A percentile compares a stretch with the other conserved stretches of the same genome.
These are phyloP conservation scores for Synodontis membranacea DNA, from an alignment of 2,113 vertebrate genomes.

Conservation along the genomic window DNA sequence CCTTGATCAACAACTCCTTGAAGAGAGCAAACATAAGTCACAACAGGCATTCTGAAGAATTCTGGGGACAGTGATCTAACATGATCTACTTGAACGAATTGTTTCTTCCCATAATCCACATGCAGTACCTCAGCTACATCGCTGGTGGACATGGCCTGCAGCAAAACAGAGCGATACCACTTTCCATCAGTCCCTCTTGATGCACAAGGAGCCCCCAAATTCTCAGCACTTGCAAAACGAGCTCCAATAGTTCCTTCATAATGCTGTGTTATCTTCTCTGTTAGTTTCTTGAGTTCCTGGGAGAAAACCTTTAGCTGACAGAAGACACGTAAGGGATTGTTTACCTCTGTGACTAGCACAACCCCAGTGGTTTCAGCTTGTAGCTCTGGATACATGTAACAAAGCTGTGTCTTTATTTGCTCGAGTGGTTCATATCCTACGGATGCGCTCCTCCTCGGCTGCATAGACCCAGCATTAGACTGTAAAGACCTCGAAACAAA, in stretches of 20 bases:
- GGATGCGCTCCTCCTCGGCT: conserved; percentile 25
- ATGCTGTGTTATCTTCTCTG: conserved; percentile 73
- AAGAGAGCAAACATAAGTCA: conserved; percentile 86
- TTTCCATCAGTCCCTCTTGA: conserved; percentile 79
- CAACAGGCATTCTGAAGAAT: conserved; percentile 87
- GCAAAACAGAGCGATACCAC: conserved; percentile 88
- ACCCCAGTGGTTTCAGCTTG: conserved; percentile 78
- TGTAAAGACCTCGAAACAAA: conserved; percentile 63
- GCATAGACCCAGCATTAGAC: conserved; percentile 36
- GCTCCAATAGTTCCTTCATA: conserved; percentile 62
- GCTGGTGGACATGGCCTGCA: conserved; percentile 71
- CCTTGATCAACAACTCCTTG: conserved; percentile 80
- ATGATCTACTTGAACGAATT: conserved; percentile 74
- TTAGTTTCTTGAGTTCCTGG: conserved; percentile 80
- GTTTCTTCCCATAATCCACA: conserved; percentile 86
- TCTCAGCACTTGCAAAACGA: conserved; percentile 62
- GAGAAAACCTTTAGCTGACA: conserved; percentile 88
- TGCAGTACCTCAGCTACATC: conserved; percentile 80
- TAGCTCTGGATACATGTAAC: conserved; percentile 84
- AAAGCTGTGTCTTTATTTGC: conserved; percentile 56
- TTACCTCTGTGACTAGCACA: conserved; percentile 84
- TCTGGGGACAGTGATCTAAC: conserved; percentile 76
- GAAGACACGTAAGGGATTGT: conserved; percentile 80
- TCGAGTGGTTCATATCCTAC: conserved; percentile 37
- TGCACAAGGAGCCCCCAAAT: conserved; percentile 83